Conservation (phyloP, 2,888 invertebrate species). For the Eupeodes luniger region DNA sequence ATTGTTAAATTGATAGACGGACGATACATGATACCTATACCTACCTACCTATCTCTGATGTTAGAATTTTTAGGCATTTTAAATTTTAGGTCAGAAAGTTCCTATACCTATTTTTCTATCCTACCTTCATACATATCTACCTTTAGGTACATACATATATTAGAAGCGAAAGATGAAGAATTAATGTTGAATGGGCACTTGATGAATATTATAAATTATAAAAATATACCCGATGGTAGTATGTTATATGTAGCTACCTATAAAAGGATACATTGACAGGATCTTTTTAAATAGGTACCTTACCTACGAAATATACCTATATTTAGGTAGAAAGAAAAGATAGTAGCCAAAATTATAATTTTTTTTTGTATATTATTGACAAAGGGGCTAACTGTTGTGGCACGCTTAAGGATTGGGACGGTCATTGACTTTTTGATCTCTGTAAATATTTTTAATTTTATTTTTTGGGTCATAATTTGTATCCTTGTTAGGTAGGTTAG, state of each 20-base stretch:
- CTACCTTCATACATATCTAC: neutral
- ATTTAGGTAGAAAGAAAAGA: neutral
- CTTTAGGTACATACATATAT: neutral
- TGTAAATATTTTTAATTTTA: constrained; percentile 23
- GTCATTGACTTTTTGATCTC: constrained; percentile 36
- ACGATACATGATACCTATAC: no score
- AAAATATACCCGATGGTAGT: neutral
- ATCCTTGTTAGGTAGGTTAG: neutral
- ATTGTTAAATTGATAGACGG: neutral
- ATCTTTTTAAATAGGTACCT: neutral
- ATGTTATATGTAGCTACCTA: neutral
- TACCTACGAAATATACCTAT: neutral
- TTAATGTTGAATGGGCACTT: neutral
- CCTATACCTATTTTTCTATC: no score
- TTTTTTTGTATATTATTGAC: constrained; percentile 3
- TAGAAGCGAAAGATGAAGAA: neutral
- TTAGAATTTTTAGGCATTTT: no score
- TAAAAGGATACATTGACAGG: neutral
- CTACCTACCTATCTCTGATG: neutral
- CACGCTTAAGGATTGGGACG: constrained; percentile 32
- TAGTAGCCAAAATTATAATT: neutral
- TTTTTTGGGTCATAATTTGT: constrained; percentile 26
- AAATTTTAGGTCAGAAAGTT: no score
- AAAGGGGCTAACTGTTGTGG: constrained; percentile 28
- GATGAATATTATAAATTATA: neutral